Evolutionary conservation across 2,888 invertebrate species (phyloP), one percentile per base, ranked within the genome.

Genomic region (Sthenelais limicola): DNA sequence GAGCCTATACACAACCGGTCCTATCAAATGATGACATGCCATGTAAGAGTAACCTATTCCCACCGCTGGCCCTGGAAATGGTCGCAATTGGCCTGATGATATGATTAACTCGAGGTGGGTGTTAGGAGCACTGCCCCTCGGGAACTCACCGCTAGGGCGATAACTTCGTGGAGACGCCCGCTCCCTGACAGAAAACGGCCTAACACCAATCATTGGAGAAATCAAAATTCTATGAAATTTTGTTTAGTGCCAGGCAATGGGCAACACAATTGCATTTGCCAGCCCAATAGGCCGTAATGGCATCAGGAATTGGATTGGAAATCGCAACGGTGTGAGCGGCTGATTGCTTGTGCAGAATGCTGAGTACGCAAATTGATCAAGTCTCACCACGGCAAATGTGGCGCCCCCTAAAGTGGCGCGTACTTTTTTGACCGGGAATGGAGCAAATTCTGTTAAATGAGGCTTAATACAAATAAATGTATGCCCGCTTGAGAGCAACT

Each of bases 211-310:
- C 52, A 69, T 69, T 24, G 35, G 43, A 69, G 69, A 33, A 69
- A 69, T 69, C 69, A 69, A 69, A 69, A 52, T 52, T 52, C 51
- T 68, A 51, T 51, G 51, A 68, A 68, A 68, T 68, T 49, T 52
- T 38, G 54, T 52, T 68, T 69, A 33, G 48, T 47, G 54, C 32
- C 51, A 15, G 35, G 33, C 30, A 30, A 51, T 12, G 52, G 3
- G 30, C 4, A 24, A 32, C 52, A 35, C 15, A 54, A 69, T 52
- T 69, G 49, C 48, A 68, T 68, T 68, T 26, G 48, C 12, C 2
- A 32, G 48, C 38, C 30, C 15, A 49, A 24, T 7, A 2, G 48
- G 15, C 30, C 26, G 30, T 68, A 68, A 68, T 68, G 49, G 49
- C 12, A 48, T 68, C 68, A 68, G 48, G 48, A 49, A 49, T 68